phyloP scores from a whole-genome alignment of 1,140 invertebrate species.

The Hestina assimilis region DNA sequence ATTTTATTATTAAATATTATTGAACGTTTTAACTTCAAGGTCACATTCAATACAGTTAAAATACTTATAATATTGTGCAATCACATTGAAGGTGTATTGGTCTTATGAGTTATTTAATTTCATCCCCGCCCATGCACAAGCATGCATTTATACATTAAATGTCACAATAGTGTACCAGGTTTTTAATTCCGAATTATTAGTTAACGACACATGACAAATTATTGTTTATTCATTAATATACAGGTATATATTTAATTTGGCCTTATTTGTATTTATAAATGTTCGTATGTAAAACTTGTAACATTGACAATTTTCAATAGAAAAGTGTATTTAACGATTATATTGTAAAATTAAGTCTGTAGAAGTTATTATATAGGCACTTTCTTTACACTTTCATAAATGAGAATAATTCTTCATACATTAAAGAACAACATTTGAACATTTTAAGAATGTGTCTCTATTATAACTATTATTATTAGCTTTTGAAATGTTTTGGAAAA shows the following conservation, averaged over 20 bases:
- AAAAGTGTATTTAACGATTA: slow-evolving; percentile 10
- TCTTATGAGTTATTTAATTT: slow-evolving; percentile 6
- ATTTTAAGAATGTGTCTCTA: slow-evolving; percentile 12
- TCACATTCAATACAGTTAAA: no score
- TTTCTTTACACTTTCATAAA: background rate
- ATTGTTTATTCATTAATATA: background rate
- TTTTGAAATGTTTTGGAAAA: slow-evolving; percentile 11
- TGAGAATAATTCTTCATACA: background rate
- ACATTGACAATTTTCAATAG: slow-evolving; percentile 11
- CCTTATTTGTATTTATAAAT: slow-evolving; percentile 11
- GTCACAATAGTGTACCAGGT: slow-evolving; percentile 27
- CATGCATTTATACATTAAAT: slow-evolving; percentile 33
- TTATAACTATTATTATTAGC: slow-evolving; percentile 3
- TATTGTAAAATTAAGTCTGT: slow-evolving; percentile 10
- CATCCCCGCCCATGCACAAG: background rate
- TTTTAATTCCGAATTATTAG: slow-evolving; percentile 21
- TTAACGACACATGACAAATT: slow-evolving; percentile 4
- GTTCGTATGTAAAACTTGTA: background rate
- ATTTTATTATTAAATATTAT: no score
- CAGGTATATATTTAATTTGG: slow-evolving; percentile 7
- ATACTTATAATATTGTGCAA: no score
- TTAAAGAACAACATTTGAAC: background rate
- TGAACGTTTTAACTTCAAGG: no score
- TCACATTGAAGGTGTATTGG: no score
- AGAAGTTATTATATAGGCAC: slow-evolving; percentile 8